Evolutionary conservation across 1,140 invertebrate species (phyloP).

Genomic region (Cotesia chilonis): DNA sequence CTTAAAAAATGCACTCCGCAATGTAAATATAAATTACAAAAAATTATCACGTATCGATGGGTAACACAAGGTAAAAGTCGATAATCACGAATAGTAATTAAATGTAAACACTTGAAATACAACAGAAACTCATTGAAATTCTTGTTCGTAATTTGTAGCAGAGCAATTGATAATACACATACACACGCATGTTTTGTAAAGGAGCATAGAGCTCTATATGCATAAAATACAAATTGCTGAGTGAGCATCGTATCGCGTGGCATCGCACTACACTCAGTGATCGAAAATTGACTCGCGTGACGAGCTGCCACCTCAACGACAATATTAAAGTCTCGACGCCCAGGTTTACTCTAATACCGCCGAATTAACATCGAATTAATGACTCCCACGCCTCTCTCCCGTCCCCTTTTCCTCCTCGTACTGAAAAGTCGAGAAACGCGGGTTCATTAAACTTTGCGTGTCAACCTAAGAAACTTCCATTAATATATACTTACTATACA

Average conservation of each 20-base stretch:
- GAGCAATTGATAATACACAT: constrained; percentile 6
- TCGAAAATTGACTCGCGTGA: constrained; percentile 22
- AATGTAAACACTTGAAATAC: neutral
- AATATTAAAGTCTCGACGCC: constrained; percentile 23
- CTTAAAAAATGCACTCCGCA: too few relatives aligned
- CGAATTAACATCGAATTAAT: constrained; percentile 50
- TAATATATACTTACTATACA: too few relatives aligned
- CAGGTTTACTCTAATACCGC: constrained; percentile 40
- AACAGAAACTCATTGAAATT: constrained; percentile 17
- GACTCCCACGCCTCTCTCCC: neutral
- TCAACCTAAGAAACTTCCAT: too few relatives aligned
- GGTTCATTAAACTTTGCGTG: too few relatives aligned
- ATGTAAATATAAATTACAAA: neutral
- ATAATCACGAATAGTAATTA: neutral
- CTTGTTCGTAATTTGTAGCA: constrained; percentile 14
- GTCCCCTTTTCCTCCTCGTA: neutral
- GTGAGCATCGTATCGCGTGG: constrained; percentile 24
- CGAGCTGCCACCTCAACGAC: constrained; percentile 11
- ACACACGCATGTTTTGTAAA: neutral
- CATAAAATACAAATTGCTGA: neutral
- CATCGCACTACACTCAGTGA: neutral
- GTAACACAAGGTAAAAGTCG: neutral
- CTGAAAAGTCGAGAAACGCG: neutral
- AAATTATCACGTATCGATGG: neutral
- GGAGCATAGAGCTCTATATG: neutral